A percentile compares a stretch with the other conserved stretches of the same genome.
These are phyloP conservation scores for Graphium colonna DNA, from an alignment of 2,888 invertebrate species.

Conservation along the genomic window DNA sequence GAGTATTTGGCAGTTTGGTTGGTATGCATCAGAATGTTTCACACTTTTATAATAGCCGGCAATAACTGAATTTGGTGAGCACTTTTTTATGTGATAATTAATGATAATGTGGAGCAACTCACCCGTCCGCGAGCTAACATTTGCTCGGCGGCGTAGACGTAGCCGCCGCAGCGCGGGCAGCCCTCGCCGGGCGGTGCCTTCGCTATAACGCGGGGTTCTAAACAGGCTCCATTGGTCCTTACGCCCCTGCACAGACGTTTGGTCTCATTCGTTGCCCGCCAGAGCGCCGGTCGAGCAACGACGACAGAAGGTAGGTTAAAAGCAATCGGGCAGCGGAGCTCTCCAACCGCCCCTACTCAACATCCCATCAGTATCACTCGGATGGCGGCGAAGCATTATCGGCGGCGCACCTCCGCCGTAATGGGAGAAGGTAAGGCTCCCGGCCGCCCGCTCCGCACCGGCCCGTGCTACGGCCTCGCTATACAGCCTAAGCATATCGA, in stretches of 20 bases:
- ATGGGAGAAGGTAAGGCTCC: constrained; percentile 81
- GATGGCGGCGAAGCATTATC: constrained; percentile 70
- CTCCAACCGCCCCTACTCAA: constrained; percentile 61
- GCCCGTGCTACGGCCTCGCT: constrained; percentile 54
- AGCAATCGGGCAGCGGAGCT: constrained; percentile 60
- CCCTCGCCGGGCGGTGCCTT: constrained; percentile 92
- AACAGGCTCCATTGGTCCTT: constrained; percentile 81
- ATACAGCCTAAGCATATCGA: constrained; percentile 54
- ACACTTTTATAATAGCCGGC: not conserved
- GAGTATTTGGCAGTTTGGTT: not conserved
- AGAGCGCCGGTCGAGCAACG: constrained; percentile 50
- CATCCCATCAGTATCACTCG: constrained; percentile 56
- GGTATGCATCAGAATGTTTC: not conserved
- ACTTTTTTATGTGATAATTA: no score
- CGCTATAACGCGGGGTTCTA: constrained; percentile 86
- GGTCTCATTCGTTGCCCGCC: constrained; percentile 40
- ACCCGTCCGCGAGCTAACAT: constrained; percentile 95
- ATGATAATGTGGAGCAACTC: no score
- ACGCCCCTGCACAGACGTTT: constrained; percentile 60
- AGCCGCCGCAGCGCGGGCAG: constrained; percentile 93
- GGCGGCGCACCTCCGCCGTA: constrained; percentile 80
- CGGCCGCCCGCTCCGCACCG: constrained; percentile 76
- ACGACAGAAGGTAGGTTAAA: constrained; percentile 73
- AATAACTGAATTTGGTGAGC: no score
- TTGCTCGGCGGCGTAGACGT: constrained; percentile 94